Evolutionary conservation across 2,888 invertebrate species (phyloP).

Genomic region (Camptogramma bilineatum): DNA sequence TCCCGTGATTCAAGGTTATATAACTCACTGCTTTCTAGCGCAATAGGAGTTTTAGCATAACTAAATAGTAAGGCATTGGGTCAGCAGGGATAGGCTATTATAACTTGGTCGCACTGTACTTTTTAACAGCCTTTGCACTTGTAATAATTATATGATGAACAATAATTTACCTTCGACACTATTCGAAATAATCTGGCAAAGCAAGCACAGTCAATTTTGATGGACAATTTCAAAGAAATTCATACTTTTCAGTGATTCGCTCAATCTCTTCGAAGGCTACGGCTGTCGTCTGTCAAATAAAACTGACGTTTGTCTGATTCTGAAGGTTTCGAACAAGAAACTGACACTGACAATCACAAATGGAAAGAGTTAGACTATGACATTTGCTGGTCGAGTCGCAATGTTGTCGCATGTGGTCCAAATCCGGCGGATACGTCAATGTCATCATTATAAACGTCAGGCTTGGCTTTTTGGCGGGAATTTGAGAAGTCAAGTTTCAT

Average conservation of each 20-base stretch:
- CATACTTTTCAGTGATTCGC: conserved; percentile 62
- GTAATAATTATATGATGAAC: conserved; percentile 51
- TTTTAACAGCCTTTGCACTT: conserved; percentile 37
- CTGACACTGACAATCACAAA: conserved; percentile 15
- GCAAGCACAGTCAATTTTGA: conserved; percentile 75
- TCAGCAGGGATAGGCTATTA: conserved; percentile 29
- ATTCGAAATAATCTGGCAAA: conserved; percentile 68
- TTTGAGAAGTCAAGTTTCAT: no score
- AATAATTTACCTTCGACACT: conserved; percentile 79
- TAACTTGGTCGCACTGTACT: conserved; percentile 37
- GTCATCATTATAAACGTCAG: no score
- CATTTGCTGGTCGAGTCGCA: no score
- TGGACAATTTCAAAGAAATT: conserved; percentile 68
- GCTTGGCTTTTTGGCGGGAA: no score
- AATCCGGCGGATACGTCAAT: no score
- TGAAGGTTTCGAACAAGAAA: neutral
- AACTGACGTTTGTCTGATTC: neutral
- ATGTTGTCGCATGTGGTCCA: no score
- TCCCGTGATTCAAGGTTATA: conserved; percentile 86
- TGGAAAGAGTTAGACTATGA: neutral
- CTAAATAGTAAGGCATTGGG: conserved; percentile 46
- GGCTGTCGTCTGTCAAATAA: conserved; percentile 22
- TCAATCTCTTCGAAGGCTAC: conserved; percentile 48
- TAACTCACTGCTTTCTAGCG: conserved; percentile 77
- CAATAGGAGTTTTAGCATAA: conserved; percentile 59